Evolutionary conservation across 1,140 invertebrate species (phyloP).

Genomic region (Pseudomyrmex concolor): DNA sequence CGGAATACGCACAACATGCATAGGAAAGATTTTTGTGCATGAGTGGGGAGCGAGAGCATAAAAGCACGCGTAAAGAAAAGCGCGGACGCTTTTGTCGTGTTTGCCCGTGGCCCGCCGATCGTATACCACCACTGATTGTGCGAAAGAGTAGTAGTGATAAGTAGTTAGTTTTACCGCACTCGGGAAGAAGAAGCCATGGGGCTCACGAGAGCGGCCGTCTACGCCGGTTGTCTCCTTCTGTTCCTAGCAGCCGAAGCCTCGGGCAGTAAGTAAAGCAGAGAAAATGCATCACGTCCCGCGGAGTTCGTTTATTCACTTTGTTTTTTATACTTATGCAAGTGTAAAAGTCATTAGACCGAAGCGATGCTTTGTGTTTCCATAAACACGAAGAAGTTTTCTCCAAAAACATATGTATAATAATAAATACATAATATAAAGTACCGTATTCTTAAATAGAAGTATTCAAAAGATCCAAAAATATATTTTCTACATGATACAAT

Average conservation of each 20-base stretch:
- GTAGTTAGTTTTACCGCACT: constrained; percentile 22
- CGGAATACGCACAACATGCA: constrained; percentile 32
- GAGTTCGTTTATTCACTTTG: neutral
- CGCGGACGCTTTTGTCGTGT: constrained; percentile 81
- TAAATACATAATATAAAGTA: too few species aligned
- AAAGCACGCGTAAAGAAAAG: constrained; percentile 83
- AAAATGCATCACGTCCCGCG: neutral
- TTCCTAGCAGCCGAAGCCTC: constrained; percentile 65
- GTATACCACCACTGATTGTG: constrained; percentile 66
- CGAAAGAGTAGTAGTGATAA: constrained; percentile 44
- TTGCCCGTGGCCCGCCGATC: constrained; percentile 75
- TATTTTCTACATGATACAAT: too few species aligned
- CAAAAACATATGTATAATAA: too few species aligned
- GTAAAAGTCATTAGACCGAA: neutral
- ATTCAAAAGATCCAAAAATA: too few species aligned
- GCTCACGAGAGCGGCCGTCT: constrained; percentile 73
- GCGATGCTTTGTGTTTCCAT: neutral
- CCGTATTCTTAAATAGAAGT: too few species aligned
- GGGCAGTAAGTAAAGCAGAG: constrained; percentile 55
- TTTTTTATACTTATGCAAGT: constrained; percentile 23
- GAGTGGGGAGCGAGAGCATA: constrained; percentile 81
- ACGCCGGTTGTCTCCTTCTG: constrained; percentile 76
- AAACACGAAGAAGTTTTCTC: neutral
- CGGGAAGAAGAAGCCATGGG: constrained; percentile 74
- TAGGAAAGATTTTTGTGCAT: constrained; percentile 21